Base-by-base conservation (phyloP, 2,888 invertebrate species). In the Drosophila differens region DNA sequence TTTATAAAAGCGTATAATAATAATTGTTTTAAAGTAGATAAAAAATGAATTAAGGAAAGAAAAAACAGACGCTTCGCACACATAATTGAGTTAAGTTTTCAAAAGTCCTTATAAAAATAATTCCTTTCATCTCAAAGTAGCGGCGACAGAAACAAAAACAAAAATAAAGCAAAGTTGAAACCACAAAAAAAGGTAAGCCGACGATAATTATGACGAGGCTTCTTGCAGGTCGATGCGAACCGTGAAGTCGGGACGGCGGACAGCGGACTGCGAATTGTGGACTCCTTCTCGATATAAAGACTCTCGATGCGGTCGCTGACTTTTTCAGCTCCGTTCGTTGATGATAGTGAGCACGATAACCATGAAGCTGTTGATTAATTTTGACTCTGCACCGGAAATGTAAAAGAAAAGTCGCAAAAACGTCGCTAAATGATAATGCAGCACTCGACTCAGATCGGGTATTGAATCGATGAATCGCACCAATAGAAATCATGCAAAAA, bases 341-440 rank as follows among this genome's bases (percentile, higher is more conserved):
- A 76, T 69, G 71, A 74, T 76, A 74, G 68, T 70, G 73, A 67
- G 44, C 74, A 68, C 78, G 73, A 82, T 77, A 85, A 58, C 89
- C 85, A 79, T 76, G 85, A 89, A 87, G 91, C 90, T 89, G 90
- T 85, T 90, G 91, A 87, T 91, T 86, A 90, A 90, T 85, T 89
- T 87, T 52, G 79, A 76, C 64, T 76, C 58, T 57, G 69, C 90
- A 83, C 88, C 88, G 88, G 88, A 89, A 89, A 89, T 91, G 90
- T 89, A 85, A 81, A 57, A 66, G 62, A 63, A 77, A 76, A 74
- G 62, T 65, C 61, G 71, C 65, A 82, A 70, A 81, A 85, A 81
- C 79, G 77, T 81, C 83, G 74, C 81, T 75, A 89, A 85, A 88
- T 88, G 81, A 83, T 83, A 83, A 83, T 85, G 76, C 76, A 72